phyloP scores from a whole-genome alignment of 2,888 invertebrate genomes.

The Torymus tubicola region DNA sequence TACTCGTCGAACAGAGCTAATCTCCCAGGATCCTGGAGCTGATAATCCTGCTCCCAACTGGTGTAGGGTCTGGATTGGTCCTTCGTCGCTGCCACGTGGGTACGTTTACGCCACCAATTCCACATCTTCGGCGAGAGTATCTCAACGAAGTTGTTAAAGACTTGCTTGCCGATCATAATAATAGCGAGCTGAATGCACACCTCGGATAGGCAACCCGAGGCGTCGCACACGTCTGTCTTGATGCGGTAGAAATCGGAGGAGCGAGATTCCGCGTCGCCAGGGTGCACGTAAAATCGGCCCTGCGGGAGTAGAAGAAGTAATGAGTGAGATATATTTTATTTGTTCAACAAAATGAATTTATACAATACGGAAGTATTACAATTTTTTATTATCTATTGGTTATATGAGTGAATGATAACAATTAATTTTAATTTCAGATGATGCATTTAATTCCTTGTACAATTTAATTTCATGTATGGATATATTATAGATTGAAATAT shows the following conservation, averaged over 20 bases:
- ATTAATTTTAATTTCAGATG: no score
- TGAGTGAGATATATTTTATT: no score
- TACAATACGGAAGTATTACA: no score
- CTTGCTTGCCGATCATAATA: slow-evolving; percentile 96
- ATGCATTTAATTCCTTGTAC: no score
- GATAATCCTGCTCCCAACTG: slow-evolving; percentile 96
- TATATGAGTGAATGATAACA: no score
- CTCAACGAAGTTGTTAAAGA: slow-evolving; percentile 94
- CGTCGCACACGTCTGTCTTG: slow-evolving; percentile 92
- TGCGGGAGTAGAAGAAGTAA: slow-evolving; percentile 65
- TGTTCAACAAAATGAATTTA: no score
- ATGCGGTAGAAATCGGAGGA: slow-evolving; percentile 86
- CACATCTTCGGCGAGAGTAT: slow-evolving; percentile 92
- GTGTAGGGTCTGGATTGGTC: slow-evolving; percentile 85
- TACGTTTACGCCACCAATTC: slow-evolving; percentile 93
- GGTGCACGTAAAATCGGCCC: slow-evolving; percentile 93
- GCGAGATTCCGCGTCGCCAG: slow-evolving; percentile 87
- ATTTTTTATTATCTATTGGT: no score
- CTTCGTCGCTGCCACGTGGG: slow-evolving; percentile 86
- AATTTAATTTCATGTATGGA: no score
- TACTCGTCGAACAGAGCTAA: slow-evolving; percentile 97
- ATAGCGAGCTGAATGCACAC: slow-evolving; percentile 94
- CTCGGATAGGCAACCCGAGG: slow-evolving; percentile 94
- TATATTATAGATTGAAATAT: no score
- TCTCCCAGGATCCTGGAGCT: slow-evolving; percentile 91